Conservation (phyloP, 2,113 vertebrate genomes). For the Corydoras maculifer region DNA sequence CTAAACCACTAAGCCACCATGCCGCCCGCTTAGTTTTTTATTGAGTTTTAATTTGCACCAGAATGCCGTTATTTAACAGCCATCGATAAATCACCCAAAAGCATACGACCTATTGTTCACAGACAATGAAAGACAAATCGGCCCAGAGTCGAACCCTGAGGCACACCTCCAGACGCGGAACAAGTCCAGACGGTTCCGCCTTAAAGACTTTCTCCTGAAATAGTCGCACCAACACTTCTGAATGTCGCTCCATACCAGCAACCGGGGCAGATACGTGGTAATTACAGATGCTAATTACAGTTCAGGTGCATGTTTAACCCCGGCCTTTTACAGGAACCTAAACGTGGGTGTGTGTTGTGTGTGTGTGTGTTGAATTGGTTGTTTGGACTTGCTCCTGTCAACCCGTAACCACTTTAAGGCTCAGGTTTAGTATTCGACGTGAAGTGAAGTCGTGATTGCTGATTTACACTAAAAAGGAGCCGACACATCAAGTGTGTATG, state of each 20-base stretch:
- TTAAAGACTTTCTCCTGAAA: too few relatives aligned
- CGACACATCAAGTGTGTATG: neutral
- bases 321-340: neutral
- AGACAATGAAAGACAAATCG: too few relatives aligned
- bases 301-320: slow-evolving; percentile 5
- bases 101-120: too few relatives aligned
- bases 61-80: too few relatives aligned
- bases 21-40: too few relatives aligned
- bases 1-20: too few relatives aligned
- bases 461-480: slow-evolving; percentile 29
- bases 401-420: slow-evolving; percentile 35
- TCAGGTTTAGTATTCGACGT: slow-evolving; percentile 13
- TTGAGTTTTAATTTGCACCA: too few relatives aligned
- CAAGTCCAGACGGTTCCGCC: too few relatives aligned
- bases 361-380: slow-evolving; percentile 10
- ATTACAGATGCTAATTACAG: slow-evolving; percentile 41
- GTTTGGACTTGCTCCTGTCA: slow-evolving; percentile 36
- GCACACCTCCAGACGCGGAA: too few relatives aligned
- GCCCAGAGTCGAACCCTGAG: too few relatives aligned
- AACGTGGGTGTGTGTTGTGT: neutral
- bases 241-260: neutral
- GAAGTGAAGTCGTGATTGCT: slow-evolving; percentile 23
- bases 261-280: slow-evolving; percentile 51
- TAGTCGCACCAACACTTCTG: too few relatives aligned
- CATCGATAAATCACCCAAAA: too few relatives aligned